Conservation (phyloP, 2,888 invertebrate genomes). For the Eilema griseolum region DNA sequence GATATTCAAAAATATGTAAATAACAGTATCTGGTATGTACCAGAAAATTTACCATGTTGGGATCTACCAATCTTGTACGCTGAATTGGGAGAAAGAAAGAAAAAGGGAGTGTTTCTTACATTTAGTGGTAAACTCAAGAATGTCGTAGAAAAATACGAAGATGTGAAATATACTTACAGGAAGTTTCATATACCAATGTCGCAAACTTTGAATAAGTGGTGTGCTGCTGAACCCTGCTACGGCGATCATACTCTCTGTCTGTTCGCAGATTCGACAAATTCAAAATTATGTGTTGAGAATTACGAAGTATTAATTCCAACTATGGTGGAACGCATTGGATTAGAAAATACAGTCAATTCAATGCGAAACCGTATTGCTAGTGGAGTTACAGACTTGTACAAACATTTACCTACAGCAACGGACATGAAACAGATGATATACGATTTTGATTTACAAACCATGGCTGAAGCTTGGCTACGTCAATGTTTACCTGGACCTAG, state of each 20-base stretch:
- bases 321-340: conserved; percentile 63
- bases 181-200: conserved; percentile 31
- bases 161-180: conserved; percentile 16
- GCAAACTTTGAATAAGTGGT: conserved; percentile 72
- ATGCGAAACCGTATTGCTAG: conserved; percentile 79
- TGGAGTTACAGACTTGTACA: conserved; percentile 63
- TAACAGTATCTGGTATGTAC: conserved; percentile 69
- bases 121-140: conserved; percentile 61
- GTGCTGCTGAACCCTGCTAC: conserved; percentile 72
- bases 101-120: conserved; percentile 65
- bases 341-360: conserved; percentile 75
- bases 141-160: conserved; percentile 55
- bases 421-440: conserved; percentile 80
- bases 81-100: conserved; percentile 53
- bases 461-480: conserved; percentile 73
- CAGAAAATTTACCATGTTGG: conserved; percentile 77
- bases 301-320: conserved; percentile 65
- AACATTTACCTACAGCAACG: conserved; percentile 72
- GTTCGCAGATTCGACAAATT: conserved; percentile 59
- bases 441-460: conserved; percentile 75
- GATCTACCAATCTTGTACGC: conserved; percentile 74
- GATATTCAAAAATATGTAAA: conserved; percentile 18
- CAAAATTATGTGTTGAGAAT: conserved; percentile 64
- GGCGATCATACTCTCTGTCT: conserved; percentile 81
- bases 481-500: conserved; percentile 80